Conservation (phyloP, 2,888 invertebrate species). For the Acanthoscelides obtectus region DNA sequence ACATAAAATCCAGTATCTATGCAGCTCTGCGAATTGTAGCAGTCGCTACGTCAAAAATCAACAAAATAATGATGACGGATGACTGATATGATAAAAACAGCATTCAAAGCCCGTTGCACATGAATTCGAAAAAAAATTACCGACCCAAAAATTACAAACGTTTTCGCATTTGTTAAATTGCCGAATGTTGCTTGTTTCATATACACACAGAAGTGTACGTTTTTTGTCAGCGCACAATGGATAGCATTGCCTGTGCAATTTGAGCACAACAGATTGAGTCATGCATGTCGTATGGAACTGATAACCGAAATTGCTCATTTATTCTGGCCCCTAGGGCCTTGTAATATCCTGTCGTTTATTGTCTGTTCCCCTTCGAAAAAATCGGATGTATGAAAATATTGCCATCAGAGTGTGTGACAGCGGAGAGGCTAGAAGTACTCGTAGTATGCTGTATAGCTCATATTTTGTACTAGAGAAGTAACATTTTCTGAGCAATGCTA, state of each 20-base stretch:
- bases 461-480: too few species aligned
- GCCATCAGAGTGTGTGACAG: neutral
- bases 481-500: too few species aligned
- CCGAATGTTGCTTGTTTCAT: neutral
- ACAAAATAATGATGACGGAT: neutral
- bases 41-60: neutral
- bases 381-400: neutral
- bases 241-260: neutral
- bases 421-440: neutral
- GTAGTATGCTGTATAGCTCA: neutral
- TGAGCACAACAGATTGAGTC: neutral
- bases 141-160: neutral
- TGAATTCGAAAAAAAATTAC: neutral
- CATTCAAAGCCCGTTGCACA: neutral
- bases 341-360: neutral
- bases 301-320: neutral
- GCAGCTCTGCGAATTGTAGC: neutral
- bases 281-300: neutral
- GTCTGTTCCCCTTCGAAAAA: neutral
- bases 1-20: neutral
- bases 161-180: neutral
- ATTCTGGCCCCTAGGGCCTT: neutral
- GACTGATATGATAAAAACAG: neutral
- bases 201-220: neutral
- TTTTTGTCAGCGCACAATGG: neutral